Evolutionary conservation across 2,113 vertebrate genomes (phyloP), one percentile per base, ranked within the genome.

Genomic region (Salvelinus sp.): DNA sequence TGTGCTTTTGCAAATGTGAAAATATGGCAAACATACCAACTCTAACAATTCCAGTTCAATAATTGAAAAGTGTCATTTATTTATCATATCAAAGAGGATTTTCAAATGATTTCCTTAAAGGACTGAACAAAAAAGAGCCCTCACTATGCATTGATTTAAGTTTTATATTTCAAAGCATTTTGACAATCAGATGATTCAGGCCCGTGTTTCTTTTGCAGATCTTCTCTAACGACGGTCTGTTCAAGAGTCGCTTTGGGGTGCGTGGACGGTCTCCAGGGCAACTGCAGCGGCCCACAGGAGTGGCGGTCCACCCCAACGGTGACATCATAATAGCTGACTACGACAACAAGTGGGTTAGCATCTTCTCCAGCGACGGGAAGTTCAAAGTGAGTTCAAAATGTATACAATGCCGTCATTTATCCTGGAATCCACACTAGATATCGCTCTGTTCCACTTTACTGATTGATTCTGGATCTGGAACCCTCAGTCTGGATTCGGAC

Each of bases 261-360:
- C 94, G 97, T 67, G 98, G 98, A 38, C 92, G 98, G 72, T 96
- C 96, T 63, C 97, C 98, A 0, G 97, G 98, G 80, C 98, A 99
- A 83, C 81, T 99, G 77, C 98, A 99, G 85, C 87, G 98, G 54
- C 98, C 98, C 33, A 99, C 98, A 0, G 98, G 98, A 1, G 96
- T 98, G 7, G 96, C 98, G 0, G 93, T 98, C 63, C 98, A 99
- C 84, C 96, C 97, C 28, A 97, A 93, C 30, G 96, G 97, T 71
- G 98, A 99, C 91, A 97, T 99, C 79, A 98, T 99, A 84, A 96
- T 98, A 22, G 98, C 98, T 0, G 98, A 99, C 88, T 98, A 99
- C 4, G 98, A 99, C 88, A 99, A 98, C 87, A 99, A 98, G 80
- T 99, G 97, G 98, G 96, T 98, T 90, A 99, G 97, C 96, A 96